These are phyloP conservation scores for Heliangelus exortis DNA, from an alignment of 2,797 vertebrate genomes.

Conservation along the genomic window DNA sequence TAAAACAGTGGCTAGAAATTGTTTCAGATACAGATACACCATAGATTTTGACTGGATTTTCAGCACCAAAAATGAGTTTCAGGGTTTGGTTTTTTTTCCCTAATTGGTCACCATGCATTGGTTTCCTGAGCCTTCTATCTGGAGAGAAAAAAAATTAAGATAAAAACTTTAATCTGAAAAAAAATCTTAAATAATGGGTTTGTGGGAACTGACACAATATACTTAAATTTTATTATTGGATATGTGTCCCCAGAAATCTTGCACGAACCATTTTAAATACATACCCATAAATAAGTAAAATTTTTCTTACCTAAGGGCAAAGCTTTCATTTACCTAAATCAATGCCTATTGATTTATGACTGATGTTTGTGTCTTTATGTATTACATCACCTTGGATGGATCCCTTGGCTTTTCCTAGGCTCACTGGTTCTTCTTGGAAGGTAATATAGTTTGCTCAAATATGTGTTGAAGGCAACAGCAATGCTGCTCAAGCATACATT, in stretches of 20 bases:
- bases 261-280: conserved; percentile 10
- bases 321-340: conserved; percentile 73
- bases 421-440: conserved; percentile 30
- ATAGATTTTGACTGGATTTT: conserved; percentile 7
- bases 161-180: background rate
- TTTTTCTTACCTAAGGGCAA: conserved; percentile 45
- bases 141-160: background rate
- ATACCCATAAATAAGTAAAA: background rate
- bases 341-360: conserved; percentile 70
- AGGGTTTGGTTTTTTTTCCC: background rate
- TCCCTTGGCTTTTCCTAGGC: conserved; percentile 52
- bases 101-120: background rate
- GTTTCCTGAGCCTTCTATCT: background rate
- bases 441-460: conserved; percentile 3
- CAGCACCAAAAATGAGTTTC: background rate
- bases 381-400: conserved; percentile 43
- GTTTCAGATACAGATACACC: background rate
- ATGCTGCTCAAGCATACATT: background rate
- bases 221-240: conserved; percentile 48
- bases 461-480: conserved; percentile 39
- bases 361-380: conserved; percentile 69
- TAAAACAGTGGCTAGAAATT: background rate
- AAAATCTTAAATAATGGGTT: background rate
- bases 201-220: background rate
- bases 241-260: conserved; percentile 1